phyloP scores from a whole-genome alignment of 2,888 invertebrate species.

The Cantharis nigra region DNA sequence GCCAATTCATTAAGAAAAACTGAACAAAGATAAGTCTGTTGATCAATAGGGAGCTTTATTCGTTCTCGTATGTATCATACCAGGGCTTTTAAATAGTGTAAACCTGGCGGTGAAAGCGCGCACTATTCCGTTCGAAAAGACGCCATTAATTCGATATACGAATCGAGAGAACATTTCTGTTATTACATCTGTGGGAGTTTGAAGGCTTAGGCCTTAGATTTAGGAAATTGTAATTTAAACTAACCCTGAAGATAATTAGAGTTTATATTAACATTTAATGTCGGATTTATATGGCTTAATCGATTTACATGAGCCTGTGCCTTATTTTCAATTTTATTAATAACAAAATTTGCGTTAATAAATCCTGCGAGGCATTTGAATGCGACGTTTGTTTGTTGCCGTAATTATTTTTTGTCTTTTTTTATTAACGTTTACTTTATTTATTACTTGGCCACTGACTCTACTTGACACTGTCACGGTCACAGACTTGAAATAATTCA shows the following conservation, averaged over 20 bases:
- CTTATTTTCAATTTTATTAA: neutral
- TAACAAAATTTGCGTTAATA: neutral
- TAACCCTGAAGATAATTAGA: neutral
- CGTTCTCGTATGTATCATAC: neutral
- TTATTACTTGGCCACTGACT: slow-evolving; percentile 25
- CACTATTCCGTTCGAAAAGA: neutral
- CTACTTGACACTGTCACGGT: slow-evolving; percentile 26
- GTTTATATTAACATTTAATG: slow-evolving; percentile 1
- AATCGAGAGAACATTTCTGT: neutral
- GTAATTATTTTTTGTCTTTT: slow-evolving; percentile 11
- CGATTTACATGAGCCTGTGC: neutral
- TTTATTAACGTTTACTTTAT: slow-evolving; percentile 9
- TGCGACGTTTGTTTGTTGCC: slow-evolving; percentile 11
- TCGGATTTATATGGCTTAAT: neutral
- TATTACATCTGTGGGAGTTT: neutral
- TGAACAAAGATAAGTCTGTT: neutral
- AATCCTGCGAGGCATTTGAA: neutral
- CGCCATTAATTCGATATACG: neutral
- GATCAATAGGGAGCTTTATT: neutral
- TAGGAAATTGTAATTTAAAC: slow-evolving; percentile 1
- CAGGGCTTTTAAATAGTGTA: neutral
- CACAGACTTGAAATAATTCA: slow-evolving; percentile 26
- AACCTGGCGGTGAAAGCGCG: neutral
- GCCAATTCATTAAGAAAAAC: neutral
- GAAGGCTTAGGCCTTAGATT: slow-evolving; percentile 1